Conservation (phyloP, 2,113 vertebrate species). For the Chloebia gouldiae region DNA sequence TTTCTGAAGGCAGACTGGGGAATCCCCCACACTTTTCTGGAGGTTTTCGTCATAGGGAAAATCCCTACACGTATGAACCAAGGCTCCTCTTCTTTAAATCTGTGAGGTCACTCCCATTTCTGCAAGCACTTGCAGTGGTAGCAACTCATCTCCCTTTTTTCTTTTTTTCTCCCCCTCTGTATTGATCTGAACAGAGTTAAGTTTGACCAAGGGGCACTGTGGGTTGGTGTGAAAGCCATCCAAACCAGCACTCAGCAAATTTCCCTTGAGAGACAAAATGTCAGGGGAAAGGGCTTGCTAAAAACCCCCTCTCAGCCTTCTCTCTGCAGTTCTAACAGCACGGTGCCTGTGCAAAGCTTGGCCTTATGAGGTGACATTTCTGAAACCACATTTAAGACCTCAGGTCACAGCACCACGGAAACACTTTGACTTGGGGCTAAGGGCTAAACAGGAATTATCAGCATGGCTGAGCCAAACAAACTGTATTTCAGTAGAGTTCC, state of each 20-base stretch:
- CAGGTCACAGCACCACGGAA: fast-evolving
- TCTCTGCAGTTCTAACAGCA: neutral
- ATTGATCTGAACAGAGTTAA: neutral
- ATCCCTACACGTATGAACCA: neutral
- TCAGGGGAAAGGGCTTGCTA: neutral
- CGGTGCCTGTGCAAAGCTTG: neutral
- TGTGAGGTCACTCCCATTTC: neutral
- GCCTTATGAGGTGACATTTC: neutral
- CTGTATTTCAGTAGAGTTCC: neutral
- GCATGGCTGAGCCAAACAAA: neutral
- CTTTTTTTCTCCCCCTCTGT: neutral
- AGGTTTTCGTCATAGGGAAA: conserved; percentile 37
- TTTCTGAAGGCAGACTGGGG: conserved; percentile 28
- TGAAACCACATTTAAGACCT: neutral
- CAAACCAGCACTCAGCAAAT: neutral
- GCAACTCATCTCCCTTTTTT: neutral
- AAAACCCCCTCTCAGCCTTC: neutral
- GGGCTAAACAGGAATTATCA: neutral
- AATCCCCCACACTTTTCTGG: conserved; percentile 1
- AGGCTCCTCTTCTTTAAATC: neutral
- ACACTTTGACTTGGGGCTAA: neutral
- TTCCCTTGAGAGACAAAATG: neutral
- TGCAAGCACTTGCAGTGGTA: neutral
- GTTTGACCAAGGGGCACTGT: neutral
- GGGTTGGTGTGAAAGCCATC: neutral